Evolutionary conservation across 2,113 vertebrate genomes (phyloP), one percentile per base, ranked within the genome.

Genomic region (Rhineura floridana): DNA sequence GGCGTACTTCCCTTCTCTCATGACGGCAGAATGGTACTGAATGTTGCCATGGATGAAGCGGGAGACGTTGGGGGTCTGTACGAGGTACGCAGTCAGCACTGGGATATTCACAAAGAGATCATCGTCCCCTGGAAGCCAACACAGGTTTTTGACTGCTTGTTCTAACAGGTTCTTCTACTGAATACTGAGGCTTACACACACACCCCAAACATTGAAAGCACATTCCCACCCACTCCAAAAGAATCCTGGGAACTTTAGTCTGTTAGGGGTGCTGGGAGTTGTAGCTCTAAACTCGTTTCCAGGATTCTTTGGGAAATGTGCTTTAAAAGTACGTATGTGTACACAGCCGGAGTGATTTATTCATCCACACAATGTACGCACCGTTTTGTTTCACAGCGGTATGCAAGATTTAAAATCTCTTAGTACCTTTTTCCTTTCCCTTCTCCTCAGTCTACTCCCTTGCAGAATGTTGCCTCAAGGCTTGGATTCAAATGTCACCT

Each of bases 41-140:
- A 91, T 52, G 28, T 62, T 39, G 1, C 92, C 90, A 19, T 91
- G 86, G 23, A 93, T 50, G 28, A 52, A 44, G n/a, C 0, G 1
- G 4, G 88, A 63, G 21, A 76, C 78, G 6, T 70, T 75, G 25
- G 83, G 65, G 3, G 33, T 65, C 17, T 28, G 70, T 6, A 0
- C 30, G 6, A 93, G 73, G 59, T 89, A 87, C 2, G 25, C n/a
- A 0, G 87, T 55, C 36, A 93, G 21, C 1, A 30, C 52, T 3
- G 46, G 12, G 6, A 55, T 25, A 21, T 93, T 93, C 44, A 91
- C 88, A 62, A 87, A 93, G 7, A 59, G 44, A 21, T 93, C 91
- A 1, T 90, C 89, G 0, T 89, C 91, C 44, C 85, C 91, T 92
- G 87, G 4, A 73, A 72, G n/a, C 6, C 21, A 75, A 73, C 1